Evolutionary conservation across 2,113 vertebrate species (phyloP).

Genomic region (Entelurus aequoreus): DNA sequence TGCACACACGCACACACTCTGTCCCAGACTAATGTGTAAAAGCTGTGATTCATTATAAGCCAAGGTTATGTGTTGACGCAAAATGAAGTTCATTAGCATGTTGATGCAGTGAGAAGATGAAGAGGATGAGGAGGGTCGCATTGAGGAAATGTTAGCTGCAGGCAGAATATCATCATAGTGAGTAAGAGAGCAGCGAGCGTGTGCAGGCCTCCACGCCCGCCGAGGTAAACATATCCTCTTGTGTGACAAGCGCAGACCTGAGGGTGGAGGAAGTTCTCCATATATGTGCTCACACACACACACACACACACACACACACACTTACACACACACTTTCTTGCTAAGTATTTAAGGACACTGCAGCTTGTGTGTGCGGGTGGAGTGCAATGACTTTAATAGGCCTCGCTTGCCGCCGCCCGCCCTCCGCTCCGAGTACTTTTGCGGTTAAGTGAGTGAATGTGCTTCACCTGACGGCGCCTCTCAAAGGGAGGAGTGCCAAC

Average conservation of each 20-base stretch:
- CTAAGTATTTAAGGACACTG: neutral
- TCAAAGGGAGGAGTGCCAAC: neutral
- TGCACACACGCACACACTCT: slow-evolving; percentile 19
- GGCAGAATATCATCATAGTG: slow-evolving; percentile 66
- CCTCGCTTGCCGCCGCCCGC: too few relatives aligned
- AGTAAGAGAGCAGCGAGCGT: slow-evolving; percentile 57
- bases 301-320: neutral
- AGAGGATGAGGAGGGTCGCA: too few relatives aligned
- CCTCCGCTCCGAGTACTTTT: neutral
- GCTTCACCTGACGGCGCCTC: neutral
- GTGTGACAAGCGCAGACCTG: slow-evolving; percentile 23
- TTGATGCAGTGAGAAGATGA: slow-evolving; percentile 51
- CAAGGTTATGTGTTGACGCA: slow-evolving; percentile 30
- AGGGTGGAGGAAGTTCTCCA: slow-evolving; percentile 30
- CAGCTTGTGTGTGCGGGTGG: neutral
- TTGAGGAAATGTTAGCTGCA: slow-evolving; percentile 29
- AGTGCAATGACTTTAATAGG: slow-evolving; percentile 1
- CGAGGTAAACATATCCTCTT: slow-evolving; percentile 64
- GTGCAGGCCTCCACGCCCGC: slow-evolving; percentile 49
- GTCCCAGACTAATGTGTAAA: slow-evolving; percentile 12
- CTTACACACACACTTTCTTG: neutral
- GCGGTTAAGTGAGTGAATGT: neutral
- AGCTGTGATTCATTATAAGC: slow-evolving; percentile 46
- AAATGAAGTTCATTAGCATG: slow-evolving; percentile 46
- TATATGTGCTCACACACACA: slow-evolving; percentile 22